These are phyloP conservation scores for Periparus ater DNA, from an alignment of 2,797 vertebrate species.

Conservation along the genomic window DNA sequence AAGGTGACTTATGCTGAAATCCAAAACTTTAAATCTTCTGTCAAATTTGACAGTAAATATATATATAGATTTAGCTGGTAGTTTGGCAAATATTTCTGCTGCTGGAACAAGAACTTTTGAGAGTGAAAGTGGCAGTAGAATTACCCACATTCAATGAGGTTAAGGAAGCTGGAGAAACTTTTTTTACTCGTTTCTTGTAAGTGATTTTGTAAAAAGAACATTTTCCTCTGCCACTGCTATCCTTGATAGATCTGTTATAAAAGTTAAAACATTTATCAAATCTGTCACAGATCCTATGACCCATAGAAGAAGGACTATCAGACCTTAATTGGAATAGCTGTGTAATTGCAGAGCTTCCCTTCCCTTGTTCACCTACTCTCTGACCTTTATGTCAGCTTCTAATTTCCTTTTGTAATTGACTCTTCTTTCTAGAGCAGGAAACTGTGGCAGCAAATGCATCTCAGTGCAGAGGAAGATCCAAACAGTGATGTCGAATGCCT, in stretches of 20 bases:
- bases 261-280: conserved; percentile 40
- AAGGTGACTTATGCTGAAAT: background rate
- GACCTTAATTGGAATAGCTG: conserved; percentile 27
- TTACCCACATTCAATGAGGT: background rate
- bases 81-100: background rate
- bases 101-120: background rate
- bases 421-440: background rate
- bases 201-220: background rate
- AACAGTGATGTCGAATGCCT: background rate
- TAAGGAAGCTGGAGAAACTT: background rate
- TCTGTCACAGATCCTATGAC: background rate
- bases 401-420: conserved; percentile 45
- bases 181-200: background rate
- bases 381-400: conserved; percentile 30
- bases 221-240: background rate
- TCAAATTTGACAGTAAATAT: background rate
- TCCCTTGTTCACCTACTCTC: background rate
- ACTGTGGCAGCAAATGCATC: background rate
- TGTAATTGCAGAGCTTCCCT: conserved; percentile 28
- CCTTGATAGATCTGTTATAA: background rate
- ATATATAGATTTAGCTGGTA: background rate
- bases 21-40: background rate
- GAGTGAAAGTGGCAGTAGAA: background rate
- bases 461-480: background rate
- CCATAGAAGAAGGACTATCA: background rate